A percentile compares a stretch with the other conserved stretches of the same genome.
Conservation (phyloP, 1,140 invertebrate genomes). For the Lordiphosa clarofinis region DNA sequence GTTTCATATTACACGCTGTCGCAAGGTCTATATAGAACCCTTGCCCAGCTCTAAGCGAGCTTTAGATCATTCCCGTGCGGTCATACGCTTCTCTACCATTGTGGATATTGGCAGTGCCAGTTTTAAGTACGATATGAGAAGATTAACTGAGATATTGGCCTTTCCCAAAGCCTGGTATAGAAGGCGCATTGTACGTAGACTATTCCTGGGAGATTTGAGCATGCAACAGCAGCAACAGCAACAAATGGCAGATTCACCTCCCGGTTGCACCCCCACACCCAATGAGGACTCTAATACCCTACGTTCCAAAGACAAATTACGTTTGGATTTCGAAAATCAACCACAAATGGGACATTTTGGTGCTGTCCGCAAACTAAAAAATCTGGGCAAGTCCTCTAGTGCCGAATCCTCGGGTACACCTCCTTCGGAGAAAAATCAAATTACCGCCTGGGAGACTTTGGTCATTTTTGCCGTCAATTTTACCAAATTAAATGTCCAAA, state of each 20-base stretch:
- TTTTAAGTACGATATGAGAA: slow-evolving; percentile 99
- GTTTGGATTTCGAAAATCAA: slow-evolving; percentile 51
- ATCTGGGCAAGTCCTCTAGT: slow-evolving; percentile 76
- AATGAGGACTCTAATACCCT: slow-evolving; percentile 30
- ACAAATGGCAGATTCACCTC: slow-evolving; percentile 43
- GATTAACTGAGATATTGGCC: slow-evolving; percentile 97
- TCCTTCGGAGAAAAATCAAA: slow-evolving; percentile 75
- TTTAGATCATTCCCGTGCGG: slow-evolving; percentile 84
- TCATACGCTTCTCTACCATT: slow-evolving; percentile 95
- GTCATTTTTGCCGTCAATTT: slow-evolving; percentile 98
- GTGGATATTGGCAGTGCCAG: slow-evolving; percentile 98
- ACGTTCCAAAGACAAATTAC: slow-evolving; percentile 58
- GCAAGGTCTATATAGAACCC: slow-evolving; percentile 89
- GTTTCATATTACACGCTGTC: slow-evolving; percentile 93
- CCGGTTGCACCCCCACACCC: slow-evolving; percentile 39
- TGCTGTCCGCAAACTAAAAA: slow-evolving; percentile 81
- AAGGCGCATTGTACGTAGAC: slow-evolving; percentile 92
- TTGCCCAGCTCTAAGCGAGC: slow-evolving; percentile 80
- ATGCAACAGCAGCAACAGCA: slow-evolving; percentile 77
- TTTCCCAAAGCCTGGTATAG: slow-evolving; percentile 99
- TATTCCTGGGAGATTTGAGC: slow-evolving; percentile 95
- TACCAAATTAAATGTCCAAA: slow-evolving; percentile 95
- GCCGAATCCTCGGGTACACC: slow-evolving; percentile 70
- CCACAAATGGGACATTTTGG: slow-evolving; percentile 58
- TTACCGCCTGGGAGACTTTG: slow-evolving; percentile 94